phyloP scores from a whole-genome alignment of 1,140 invertebrate genomes.

The Dinothrombium tinctorium region DNA sequence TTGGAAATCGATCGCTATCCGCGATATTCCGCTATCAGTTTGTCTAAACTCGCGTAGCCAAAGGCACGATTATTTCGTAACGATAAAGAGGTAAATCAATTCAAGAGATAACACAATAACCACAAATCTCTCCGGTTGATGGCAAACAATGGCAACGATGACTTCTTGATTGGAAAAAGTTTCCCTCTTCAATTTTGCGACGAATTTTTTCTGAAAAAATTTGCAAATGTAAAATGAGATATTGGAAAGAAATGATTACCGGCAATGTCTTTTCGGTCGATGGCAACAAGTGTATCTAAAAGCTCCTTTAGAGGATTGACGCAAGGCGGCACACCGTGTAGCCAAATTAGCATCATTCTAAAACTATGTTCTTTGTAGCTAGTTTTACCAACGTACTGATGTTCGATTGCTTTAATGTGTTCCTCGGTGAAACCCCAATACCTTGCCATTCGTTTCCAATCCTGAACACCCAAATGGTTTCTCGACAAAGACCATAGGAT shows the following conservation, averaged over 20 bases:
- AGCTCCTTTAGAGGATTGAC: conserved; percentile 35
- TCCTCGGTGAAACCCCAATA: conserved; percentile 46
- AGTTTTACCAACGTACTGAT: conserved; percentile 46
- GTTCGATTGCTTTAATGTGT: conserved; percentile 44
- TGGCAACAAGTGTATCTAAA: conserved; percentile 32
- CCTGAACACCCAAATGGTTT: conserved; percentile 34
- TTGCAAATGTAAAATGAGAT: not conserved
- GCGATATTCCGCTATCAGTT: too few species aligned
- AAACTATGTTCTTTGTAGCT: conserved; percentile 49
- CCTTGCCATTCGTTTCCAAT: conserved; percentile 42
- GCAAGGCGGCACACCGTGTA: conserved; percentile 33
- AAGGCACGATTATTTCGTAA: too few species aligned
- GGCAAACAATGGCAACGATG: not conserved
- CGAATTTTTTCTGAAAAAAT: conserved; percentile 14
- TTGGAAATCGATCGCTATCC: too few species aligned
- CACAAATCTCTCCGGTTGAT: not conserved
- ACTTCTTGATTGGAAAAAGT: not conserved
- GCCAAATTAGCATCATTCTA: conserved; percentile 42
- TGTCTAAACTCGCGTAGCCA: too few species aligned
- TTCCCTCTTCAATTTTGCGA: conserved; percentile 15
- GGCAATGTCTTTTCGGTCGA: conserved; percentile 34
- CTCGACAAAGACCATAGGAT: conserved; percentile 40
- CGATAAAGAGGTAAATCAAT: too few species aligned
- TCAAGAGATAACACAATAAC: too few species aligned
- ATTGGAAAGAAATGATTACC: conserved; percentile 19